Base-by-base conservation (phyloP, 2,113 vertebrate species). In the Prochilodus magdalenae region DNA sequence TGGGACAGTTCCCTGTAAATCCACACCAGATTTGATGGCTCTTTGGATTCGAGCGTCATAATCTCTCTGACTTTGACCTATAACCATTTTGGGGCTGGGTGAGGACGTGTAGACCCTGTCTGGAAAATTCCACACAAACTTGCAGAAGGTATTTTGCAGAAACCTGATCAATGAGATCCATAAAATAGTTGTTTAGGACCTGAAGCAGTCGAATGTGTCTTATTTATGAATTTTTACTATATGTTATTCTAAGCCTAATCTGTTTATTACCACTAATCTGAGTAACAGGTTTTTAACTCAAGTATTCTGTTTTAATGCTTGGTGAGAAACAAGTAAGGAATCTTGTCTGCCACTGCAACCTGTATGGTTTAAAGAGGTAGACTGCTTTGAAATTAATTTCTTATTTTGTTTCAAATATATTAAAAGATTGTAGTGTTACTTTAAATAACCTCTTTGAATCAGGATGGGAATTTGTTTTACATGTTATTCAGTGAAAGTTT, bases 1-100 rank as follows among this genome's bases (percentile, higher is more conserved):
- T 30, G 11, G 18, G 16, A 49, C 36, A 16, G 15, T 57, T 44
- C 22, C 51, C 30, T 12, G 22, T 22, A 71, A 70, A 75, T 29
- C 47, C 30, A 11, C 55, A 62, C n/a, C 29, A 66, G 63, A 33
- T 66, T 62, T 24, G 15, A 75, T 75, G 36, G 59, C 57, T 63
- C 40, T 60, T 36, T 44, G 16, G 40, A 51, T 65, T 49, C 24
- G 20, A 44, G 7, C 27, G n/a, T 49, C 44, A 77, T 77, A 65
- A 77, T 77, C 60, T 26, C 29, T 36, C 30, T 69, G 18, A 33
- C 65, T 69, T 36, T 12, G 20, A 69, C 33, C 30, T 69, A 40
- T 69, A 36, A 40, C 20, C 30, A n/a, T 69, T 22, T 33, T 22
- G 18, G 40, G 65, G 65, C 30, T 2, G 1, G 3, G 29, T 20